A percentile compares a stretch with the other conserved stretches of the same genome.
phyloP scores from a whole-genome alignment of 2,113 vertebrate genomes.

The Haplochromis vanheusdeni region DNA sequence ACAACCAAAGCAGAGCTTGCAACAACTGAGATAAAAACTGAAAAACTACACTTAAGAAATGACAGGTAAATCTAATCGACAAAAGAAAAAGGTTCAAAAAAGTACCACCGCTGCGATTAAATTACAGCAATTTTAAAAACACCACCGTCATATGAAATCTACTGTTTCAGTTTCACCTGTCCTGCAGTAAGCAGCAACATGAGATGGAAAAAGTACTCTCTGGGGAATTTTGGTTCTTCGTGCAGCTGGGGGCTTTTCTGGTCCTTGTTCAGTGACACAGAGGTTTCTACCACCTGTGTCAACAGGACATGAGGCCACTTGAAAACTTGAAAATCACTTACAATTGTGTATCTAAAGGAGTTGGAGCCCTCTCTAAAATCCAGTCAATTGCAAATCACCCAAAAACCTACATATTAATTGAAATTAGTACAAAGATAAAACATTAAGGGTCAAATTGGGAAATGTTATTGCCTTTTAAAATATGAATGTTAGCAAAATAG shows the following conservation, averaged over 20 bases:
- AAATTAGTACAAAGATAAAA: background rate
- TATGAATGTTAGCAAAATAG: background rate
- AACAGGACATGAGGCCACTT: background rate
- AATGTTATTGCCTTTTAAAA: background rate
- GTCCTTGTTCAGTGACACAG: background rate
- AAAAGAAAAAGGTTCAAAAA: background rate
- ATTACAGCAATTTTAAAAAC: background rate
- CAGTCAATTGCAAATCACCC: background rate
- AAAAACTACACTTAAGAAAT: background rate
- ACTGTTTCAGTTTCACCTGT: background rate
- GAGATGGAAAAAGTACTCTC: background rate
- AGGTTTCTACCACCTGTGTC: constrained; percentile 30
- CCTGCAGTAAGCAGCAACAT: background rate
- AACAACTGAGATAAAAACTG: background rate
- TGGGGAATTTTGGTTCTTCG: constrained; percentile 24
- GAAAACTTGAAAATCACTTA: background rate
- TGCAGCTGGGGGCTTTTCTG: constrained; percentile 25
- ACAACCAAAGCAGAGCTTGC: background rate
- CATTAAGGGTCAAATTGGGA: background rate
- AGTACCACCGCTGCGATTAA: background rate
- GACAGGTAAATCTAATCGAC: background rate
- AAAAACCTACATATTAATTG: background rate
- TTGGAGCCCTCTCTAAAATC: background rate
- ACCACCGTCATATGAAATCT: background rate
- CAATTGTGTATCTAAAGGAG: background rate